Evolutionary conservation across 2,888 invertebrate genomes (phyloP).

Genomic region (Drosophila kokeensis): DNA sequence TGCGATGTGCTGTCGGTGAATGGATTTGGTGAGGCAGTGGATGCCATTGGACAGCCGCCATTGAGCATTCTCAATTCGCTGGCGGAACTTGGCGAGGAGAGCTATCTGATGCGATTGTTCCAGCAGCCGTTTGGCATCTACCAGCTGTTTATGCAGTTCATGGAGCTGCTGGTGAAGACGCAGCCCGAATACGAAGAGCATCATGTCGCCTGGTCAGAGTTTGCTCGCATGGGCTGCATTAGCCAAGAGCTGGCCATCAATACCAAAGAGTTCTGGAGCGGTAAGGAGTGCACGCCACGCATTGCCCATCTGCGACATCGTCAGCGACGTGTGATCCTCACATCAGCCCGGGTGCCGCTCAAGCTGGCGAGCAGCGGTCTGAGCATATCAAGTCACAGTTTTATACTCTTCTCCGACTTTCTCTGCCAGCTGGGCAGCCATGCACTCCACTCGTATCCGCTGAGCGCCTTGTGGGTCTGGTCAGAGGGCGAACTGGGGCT

Average conservation of each 20-base stretch:
- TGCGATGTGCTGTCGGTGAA: conserved; percentile 91
- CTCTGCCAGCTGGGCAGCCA: conserved; percentile 90
- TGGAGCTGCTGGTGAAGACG: conserved; percentile 76
- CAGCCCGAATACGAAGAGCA: conserved; percentile 78
- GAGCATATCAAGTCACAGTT: conserved; percentile 89
- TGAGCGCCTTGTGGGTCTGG: conserved; percentile 93
- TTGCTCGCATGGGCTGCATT: conserved; percentile 77
- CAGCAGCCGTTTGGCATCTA: conserved; percentile 82
- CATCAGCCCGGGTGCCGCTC: conserved; percentile 90
- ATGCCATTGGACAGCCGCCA: conserved; percentile 85
- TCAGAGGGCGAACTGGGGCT: conserved; percentile 89
- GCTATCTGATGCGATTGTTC: conserved; percentile 78
- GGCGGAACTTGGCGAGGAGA: conserved; percentile 62
- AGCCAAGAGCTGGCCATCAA: conserved; percentile 82
- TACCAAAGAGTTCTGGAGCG: conserved; percentile 83
- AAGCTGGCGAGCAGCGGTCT: conserved; percentile 90
- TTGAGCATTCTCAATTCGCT: conserved; percentile 51
- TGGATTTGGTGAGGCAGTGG: conserved; percentile 89
- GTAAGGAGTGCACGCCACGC: conserved; percentile 83
- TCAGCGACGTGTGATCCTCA: conserved; percentile 91
- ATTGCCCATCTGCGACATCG: conserved; percentile 86
- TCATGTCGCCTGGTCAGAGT: conserved; percentile 80
- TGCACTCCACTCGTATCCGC: conserved; percentile 88
- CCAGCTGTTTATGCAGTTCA: conserved; percentile 78
- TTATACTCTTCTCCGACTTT: conserved; percentile 92